Evolutionary conservation across 2,888 invertebrate genomes (phyloP), one percentile per base, ranked within the genome.

Genomic region (Erynnis tages): DNA sequence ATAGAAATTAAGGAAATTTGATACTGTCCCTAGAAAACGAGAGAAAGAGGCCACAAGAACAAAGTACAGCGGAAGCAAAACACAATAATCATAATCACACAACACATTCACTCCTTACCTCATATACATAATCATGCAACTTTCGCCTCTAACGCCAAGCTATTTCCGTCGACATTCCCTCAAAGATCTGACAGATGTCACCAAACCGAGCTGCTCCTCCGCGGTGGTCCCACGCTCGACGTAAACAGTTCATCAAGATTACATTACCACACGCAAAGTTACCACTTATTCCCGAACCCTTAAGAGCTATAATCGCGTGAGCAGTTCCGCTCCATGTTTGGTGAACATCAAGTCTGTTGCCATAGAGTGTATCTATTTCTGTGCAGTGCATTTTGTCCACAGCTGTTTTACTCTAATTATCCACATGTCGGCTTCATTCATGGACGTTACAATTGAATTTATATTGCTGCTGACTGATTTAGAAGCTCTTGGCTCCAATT

Each of bases 381-480:
- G 64, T 65, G 38, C 37, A 44, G 32, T 60, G 55, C 63, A 58
- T 63, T 65, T 62, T 60, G 65, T 62, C 57, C 63, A 65, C 68
- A 67, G 67, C 65, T 69, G 69, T 62, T 63, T 50, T 50, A 56
- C 41, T 54, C 57, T 59, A 63, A 66, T 66, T 67, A 63, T 60
- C 43, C 44, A 52, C 14, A 44, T 52, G 50, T 52, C 53, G 30
- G 45, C 56, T 60, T 57, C 67, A 68, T 69, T 68, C 65, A 69
- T 63, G 48, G 55, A 47, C 37, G 50, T 45, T 56, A 46, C 30
- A 46, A 48, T 50, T 56, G 41, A 53, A 54, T 46, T 48, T 45
- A 54, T 55, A 48, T 56, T 54, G 38, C 49, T 41, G 46, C 40
- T 52, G 41, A 43, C 32, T 44, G 46, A 56, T 54, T 43, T 56